Evolutionary conservation across 1,140 invertebrate genomes (phyloP), one percentile per base, ranked within the genome.

Genomic region (Lineus longissimus): DNA sequence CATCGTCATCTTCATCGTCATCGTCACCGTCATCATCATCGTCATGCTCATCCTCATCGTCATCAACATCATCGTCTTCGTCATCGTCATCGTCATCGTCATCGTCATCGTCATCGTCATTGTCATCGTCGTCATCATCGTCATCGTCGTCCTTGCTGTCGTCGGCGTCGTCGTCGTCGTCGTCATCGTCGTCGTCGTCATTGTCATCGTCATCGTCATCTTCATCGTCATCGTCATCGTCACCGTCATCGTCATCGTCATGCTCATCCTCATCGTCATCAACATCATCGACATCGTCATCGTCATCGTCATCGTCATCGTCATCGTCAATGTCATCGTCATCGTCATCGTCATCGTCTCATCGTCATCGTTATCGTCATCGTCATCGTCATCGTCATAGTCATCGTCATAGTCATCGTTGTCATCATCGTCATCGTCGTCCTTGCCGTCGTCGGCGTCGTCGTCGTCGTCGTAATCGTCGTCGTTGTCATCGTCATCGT

Each of bases 401-500:
- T n/a, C n/a, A n/a, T n/a, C n/a, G n/a, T n/a, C n/a, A n/a, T n/a
- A n/a, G n/a, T n/a, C n/a, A n/a, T n/a, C n/a, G n/a, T n/a, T n/a
- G n/a, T n/a, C n/a, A n/a, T n/a, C n/a, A n/a, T n/a, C n/a, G n/a
- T n/a, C n/a, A n/a, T n/a, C n/a, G n/a, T n/a, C n/a, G n/a, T n/a
- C n/a, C n/a, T n/a, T n/a, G n/a, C n/a, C n/a, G n/a, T n/a, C n/a
- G n/a, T n/a, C n/a, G n/a, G n/a, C n/a, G n/a, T n/a, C n/a, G n/a
- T n/a, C n/a, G n/a, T n/a, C n/a, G n/a, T n/a, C n/a, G n/a, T n/a
- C n/a, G n/a, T n/a, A n/a, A n/a, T n/a, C n/a, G n/a, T n/a, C n/a
- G 55, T 61, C 59, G 30, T 61, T 25, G 55, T 61, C 59, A 61
- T 61, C 59, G 55, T 55, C 59, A 61, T 55, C 59, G 55, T 55